Conservation (phyloP, 2,888 invertebrate genomes). For the Chymomyza fuscimana region DNA sequence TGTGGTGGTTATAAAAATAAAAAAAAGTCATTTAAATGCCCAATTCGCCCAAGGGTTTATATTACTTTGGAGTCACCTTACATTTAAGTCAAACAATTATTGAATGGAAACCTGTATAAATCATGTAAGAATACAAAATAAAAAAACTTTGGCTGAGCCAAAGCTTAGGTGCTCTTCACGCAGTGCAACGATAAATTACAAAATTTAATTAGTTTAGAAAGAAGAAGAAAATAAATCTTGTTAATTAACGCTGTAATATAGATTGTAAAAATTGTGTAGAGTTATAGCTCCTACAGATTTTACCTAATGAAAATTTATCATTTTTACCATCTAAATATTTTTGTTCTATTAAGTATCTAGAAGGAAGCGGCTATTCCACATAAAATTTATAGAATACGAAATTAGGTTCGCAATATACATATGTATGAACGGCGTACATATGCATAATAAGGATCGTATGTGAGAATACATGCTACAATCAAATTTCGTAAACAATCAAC, state of each 20-base stretch:
- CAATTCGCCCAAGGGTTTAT: background rate
- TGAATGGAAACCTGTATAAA: background rate
- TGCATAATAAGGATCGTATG: too few relatives aligned
- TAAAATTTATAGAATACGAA: too few relatives aligned
- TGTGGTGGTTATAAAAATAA: background rate
- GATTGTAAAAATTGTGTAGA: too few relatives aligned
- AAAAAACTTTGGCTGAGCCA: background rate
- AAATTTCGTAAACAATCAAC: too few relatives aligned
- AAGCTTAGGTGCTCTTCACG: background rate
- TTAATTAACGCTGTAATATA: background rate
- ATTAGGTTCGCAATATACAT: too few relatives aligned
- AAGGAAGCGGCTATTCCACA: too few relatives aligned
- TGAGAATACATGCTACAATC: too few relatives aligned
- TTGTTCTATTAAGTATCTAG: too few relatives aligned
- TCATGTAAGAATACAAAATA: background rate
- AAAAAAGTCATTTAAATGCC: background rate
- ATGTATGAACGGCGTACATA: too few relatives aligned
- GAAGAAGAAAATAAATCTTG: background rate
- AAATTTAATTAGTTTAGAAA: background rate
- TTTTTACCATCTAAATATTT: too few relatives aligned
- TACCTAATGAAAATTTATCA: too few relatives aligned
- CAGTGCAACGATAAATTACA: background rate
- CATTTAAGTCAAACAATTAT: background rate
- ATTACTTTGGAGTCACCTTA: background rate
- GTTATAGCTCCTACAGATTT: too few relatives aligned